Conservation (phyloP, 2,113 vertebrate genomes). For the Triplophysa rosa region DNA sequence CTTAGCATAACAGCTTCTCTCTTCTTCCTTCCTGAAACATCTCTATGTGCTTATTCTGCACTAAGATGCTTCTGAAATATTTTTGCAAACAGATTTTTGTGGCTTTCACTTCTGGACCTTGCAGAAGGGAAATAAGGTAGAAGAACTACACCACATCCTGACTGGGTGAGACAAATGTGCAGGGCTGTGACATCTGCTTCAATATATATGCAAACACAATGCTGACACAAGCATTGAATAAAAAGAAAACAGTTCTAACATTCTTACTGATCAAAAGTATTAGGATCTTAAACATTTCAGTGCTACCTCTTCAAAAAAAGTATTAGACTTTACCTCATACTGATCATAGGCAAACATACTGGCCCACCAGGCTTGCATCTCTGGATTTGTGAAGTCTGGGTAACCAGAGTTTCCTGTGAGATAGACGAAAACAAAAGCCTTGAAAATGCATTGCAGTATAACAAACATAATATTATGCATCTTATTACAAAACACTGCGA, state of each 20-base stretch:
- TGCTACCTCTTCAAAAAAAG: background rate
- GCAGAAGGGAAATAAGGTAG: background rate
- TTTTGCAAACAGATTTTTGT: background rate
- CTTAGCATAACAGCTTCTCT: background rate
- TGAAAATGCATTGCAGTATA: background rate
- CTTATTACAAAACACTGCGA: background rate
- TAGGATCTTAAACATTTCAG: background rate
- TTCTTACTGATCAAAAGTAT: background rate
- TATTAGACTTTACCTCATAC: slow-evolving; percentile 78
- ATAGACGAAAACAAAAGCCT: background rate
- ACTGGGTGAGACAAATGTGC: background rate
- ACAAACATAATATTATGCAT: background rate
- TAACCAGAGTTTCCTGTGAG: slow-evolving; percentile 82
- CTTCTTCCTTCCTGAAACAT: background rate
- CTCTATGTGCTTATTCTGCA: background rate
- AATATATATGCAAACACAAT: background rate
- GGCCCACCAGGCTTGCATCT: slow-evolving; percentile 89
- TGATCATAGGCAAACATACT: slow-evolving; percentile 87
- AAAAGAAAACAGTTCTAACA: background rate
- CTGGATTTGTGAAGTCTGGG: slow-evolving; percentile 84
- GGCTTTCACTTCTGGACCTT: background rate
- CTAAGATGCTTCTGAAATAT: background rate
- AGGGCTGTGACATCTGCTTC: background rate
- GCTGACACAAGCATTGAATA: background rate
- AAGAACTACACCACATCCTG: slow-evolving; percentile 10